A percentile compares a stretch with the other conserved stretches of the same genome.
These are phyloP conservation scores for Parasteatoda tepidariorum DNA, from an alignment of 1,140 invertebrate species.

Conservation along the genomic window DNA sequence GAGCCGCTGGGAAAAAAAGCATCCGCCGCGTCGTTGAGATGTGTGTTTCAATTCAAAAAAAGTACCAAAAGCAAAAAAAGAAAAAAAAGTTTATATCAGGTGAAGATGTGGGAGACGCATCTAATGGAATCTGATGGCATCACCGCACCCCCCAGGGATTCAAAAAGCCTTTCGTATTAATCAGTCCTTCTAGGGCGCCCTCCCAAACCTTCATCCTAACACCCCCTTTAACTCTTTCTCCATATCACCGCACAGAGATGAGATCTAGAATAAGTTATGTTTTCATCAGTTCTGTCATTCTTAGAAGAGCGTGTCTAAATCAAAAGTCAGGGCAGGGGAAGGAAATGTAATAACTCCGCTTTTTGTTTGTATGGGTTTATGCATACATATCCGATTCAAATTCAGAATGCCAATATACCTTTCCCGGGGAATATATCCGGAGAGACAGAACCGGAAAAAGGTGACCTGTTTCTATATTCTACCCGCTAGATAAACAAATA, in stretches of 20 bases:
- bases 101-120: constrained; percentile 32
- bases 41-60: constrained; percentile 49
- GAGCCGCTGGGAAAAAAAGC: constrained; percentile 50
- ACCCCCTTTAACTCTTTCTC: constrained; percentile 6
- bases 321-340: constrained; percentile 49
- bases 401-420: not conserved
- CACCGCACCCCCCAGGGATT: constrained; percentile 10
- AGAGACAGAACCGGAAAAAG: constrained; percentile 25
- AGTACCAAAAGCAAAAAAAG: constrained; percentile 1
- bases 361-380: constrained; percentile 45
- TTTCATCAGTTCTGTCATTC: constrained; percentile 60
- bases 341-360: constrained; percentile 53
- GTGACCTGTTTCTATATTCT: constrained; percentile 33
- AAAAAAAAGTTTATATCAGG: not conserved
- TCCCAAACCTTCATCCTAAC: not conserved
- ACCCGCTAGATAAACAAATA: constrained; percentile 51
- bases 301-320: constrained; percentile 49
- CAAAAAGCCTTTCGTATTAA: constrained; percentile 42
- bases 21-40: constrained; percentile 15
- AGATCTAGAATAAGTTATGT: constrained; percentile 59
- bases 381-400: constrained; percentile 39
- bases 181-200: constrained; percentile 48
- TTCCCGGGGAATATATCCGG: constrained; percentile 29
- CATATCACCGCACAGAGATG: constrained; percentile 49
- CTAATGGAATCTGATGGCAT: constrained; percentile 57